Evolutionary conservation across 2,888 invertebrate genomes (phyloP).

Genomic region (Dryococelus australis): DNA sequence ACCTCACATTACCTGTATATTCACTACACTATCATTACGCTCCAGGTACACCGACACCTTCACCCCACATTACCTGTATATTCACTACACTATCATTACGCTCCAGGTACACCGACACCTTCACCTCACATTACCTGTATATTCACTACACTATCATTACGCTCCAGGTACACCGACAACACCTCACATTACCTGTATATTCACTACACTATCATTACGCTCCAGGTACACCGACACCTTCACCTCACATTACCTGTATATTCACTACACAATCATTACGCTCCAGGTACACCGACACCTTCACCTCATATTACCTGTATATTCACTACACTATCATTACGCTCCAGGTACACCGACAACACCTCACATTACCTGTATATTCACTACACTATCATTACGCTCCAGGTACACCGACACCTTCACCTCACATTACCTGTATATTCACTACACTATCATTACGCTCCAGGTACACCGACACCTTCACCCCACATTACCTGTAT

Average conservation of each 20-base stretch:
- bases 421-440: too few species aligned
- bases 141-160: slow-evolving; percentile 60
- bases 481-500: slow-evolving; percentile 33
- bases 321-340: slow-evolving; percentile 60
- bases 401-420: slow-evolving; percentile 62
- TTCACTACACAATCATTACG: slow-evolving; percentile 60
- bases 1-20: too few species aligned
- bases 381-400: slow-evolving; percentile 61
- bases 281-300: slow-evolving; percentile 62
- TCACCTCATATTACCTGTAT: slow-evolving; percentile 33
- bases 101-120: slow-evolving; percentile 62
- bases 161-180: slow-evolving; percentile 62
- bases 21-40: slow-evolving; percentile 61
- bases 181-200: too few species aligned
- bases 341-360: slow-evolving; percentile 62
- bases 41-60: slow-evolving; percentile 62
- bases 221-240: slow-evolving; percentile 62
- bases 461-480: slow-evolving; percentile 62
- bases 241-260: too few species aligned
- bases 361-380: too few species aligned
- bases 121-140: slow-evolving; percentile 34
- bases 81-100: slow-evolving; percentile 60
- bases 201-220: slow-evolving; percentile 61
- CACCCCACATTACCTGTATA: too few species aligned
- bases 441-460: slow-evolving; percentile 60